Base-by-base conservation (phyloP, 2,113 vertebrate genomes). In the Agelaius phoeniceus region DNA sequence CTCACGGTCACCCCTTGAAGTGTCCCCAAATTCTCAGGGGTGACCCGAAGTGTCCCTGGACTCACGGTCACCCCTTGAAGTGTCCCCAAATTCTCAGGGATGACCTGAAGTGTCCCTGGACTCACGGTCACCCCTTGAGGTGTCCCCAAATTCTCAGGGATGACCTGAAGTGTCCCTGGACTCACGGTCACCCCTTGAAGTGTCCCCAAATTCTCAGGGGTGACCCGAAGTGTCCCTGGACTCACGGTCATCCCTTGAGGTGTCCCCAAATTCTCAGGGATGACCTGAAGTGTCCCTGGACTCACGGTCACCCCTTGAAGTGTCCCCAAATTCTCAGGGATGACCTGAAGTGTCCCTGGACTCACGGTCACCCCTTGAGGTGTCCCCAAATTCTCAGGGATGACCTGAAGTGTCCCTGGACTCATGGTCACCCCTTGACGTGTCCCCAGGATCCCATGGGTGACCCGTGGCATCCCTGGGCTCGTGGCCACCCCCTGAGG, bases 171-270 rank as follows among this genome's bases (percentile, higher is more conserved):
- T n/a, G n/a, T n/a, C n/a, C n/a, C n/a, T 0, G 5, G 23, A 30
- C 21, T 71, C 0, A 0, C 2, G 5, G 65, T 14, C 28, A 31
- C n/a, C n/a, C n/a, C n/a, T n/a, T n/a, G 44, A 5, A 6, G 4
- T 0, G 5, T 28, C 48, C 39, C 58, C 11, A 37, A 1, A 5
- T 2, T n/a, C 23, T 18, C 49, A 54, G 37, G 3, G 7, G 19
- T 35, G 7, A 39, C 30, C 30, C 46, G 89, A 0, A 2, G 9
- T 0, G 4, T 33, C 65, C 48, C 71, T 1, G 16, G 21, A 19
- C 31, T 71, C 0, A 2, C 4, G 13, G 33, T 11, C 28, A 54
- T 17, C 52, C 3, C 10, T 6, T 54, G 52, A 12, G 4, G 52
- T 49, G 48, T 24, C 48, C 33, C 55, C 55, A 57, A 5, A 5